Percentiles rank a stretch among this genome's conserved stretches.
These are phyloP conservation scores for Toxonevra muliebris DNA, from an alignment of 2,888 invertebrate genomes.

Conservation along the genomic window DNA sequence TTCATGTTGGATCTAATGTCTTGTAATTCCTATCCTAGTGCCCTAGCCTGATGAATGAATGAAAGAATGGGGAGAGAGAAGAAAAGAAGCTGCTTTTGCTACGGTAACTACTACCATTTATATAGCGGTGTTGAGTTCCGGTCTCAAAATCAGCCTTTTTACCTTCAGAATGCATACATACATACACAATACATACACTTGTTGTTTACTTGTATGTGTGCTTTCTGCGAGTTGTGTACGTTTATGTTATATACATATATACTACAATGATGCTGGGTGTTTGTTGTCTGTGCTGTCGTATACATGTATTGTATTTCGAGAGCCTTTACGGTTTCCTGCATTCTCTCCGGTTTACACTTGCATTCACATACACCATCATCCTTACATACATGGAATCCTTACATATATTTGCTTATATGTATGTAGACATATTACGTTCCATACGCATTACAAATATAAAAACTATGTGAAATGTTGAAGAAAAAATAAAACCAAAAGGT, in stretches of 20 bases:
- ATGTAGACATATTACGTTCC: background rate
- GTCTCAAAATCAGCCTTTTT: too few species aligned
- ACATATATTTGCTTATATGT: background rate
- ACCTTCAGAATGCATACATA: background rate
- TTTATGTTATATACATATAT: background rate
- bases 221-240: slow-evolving; percentile 33
- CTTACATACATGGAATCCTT: background rate
- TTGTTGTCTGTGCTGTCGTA: slow-evolving; percentile 2
- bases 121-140: too few species aligned
- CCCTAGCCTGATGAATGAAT: too few species aligned
- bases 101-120: too few species aligned
- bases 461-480: background rate
- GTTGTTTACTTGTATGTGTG: background rate
- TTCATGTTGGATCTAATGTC: background rate
- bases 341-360: slow-evolving; percentile 46
- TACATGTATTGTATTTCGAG: slow-evolving; percentile 14
- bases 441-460: background rate
- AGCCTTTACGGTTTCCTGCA: slow-evolving; percentile 50
- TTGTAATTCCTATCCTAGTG: too few species aligned
- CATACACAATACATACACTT: background rate
- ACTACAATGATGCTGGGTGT: background rate
- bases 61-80: too few species aligned
- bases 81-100: too few species aligned
- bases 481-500: slow-evolving; percentile 42
- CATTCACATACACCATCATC: slow-evolving; percentile 26